phyloP scores from a whole-genome alignment of 2,797 vertebrate genomes.

The Chloroceryle amazona region DNA sequence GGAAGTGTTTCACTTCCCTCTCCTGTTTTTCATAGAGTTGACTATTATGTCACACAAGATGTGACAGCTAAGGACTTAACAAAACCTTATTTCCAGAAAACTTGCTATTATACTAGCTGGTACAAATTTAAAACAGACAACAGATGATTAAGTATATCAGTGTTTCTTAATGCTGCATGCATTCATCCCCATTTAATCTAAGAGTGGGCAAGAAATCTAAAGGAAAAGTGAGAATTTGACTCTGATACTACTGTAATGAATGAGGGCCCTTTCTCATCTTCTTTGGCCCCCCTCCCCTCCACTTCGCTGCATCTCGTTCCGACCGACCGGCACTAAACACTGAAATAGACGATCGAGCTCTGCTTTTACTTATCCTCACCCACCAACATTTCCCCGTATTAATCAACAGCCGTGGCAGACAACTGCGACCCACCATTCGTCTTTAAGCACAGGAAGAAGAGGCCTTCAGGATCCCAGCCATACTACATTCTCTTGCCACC shows the following conservation, averaged over 20 bases:
- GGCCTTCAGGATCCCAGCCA: not conserved
- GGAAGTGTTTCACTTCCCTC: not conserved
- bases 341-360: not conserved
- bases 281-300: not conserved
- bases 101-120: not conserved
- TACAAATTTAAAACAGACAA: not conserved
- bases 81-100: not conserved
- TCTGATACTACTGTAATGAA: not conserved
- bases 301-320: not conserved
- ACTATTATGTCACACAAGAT: not conserved
- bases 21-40: not conserved
- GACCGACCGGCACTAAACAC: not conserved
- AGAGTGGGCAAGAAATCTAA: not conserved
- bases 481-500: accelerated
- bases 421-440: not conserved
- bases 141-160: not conserved
- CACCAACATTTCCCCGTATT: not conserved
- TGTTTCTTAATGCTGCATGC: not conserved
- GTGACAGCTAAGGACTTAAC: not conserved
- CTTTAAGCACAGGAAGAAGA: not conserved
- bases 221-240: not conserved
- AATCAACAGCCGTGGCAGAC: not conserved
- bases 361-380: not conserved
- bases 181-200: not conserved
- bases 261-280: not conserved